These are phyloP conservation scores for Liopterus haemorrhoidalis DNA, from an alignment of 2,888 invertebrate genomes.

Conservation along the genomic window DNA sequence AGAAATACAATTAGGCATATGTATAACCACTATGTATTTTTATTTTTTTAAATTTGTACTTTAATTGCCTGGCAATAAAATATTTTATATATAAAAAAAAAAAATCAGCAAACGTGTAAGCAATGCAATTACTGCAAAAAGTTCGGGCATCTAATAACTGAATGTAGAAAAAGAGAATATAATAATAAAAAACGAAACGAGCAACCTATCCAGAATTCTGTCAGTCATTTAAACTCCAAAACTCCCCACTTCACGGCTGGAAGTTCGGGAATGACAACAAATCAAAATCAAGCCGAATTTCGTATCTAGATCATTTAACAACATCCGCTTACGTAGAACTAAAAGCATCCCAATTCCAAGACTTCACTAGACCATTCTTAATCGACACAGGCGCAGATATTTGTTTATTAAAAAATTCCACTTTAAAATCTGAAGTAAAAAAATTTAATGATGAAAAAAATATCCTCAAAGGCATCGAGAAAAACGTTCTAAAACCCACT, in stretches of 20 bases:
- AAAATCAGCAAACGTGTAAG: constrained; percentile 12
- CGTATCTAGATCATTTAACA: constrained; percentile 9
- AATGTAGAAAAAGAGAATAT: constrained; percentile 30
- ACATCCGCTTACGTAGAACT: constrained; percentile 12
- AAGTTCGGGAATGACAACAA: constrained; percentile 9
- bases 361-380: constrained; percentile 12
- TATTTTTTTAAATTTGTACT: too few relatives aligned
- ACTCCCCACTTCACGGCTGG: constrained; percentile 3
- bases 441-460: constrained; percentile 6
- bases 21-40: too few relatives aligned
- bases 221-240: constrained; percentile 12
- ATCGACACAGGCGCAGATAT: constrained; percentile 23
- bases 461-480: background rate
- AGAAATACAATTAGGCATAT: too few relatives aligned
- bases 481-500: background rate
- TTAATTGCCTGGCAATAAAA: too few relatives aligned
- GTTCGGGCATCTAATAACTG: constrained; percentile 23
- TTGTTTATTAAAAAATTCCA: constrained; percentile 15
- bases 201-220: background rate
- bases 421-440: constrained; percentile 9
- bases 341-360: constrained; percentile 8
- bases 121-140: constrained; percentile 26
- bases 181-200: constrained; percentile 21
- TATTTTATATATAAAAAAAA: too few relatives aligned
- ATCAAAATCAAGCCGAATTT: constrained; percentile 17